These are phyloP conservation scores for Melipona quadrifasciata DNA, from an alignment of 1,140 invertebrate species.

Conservation along the genomic window DNA sequence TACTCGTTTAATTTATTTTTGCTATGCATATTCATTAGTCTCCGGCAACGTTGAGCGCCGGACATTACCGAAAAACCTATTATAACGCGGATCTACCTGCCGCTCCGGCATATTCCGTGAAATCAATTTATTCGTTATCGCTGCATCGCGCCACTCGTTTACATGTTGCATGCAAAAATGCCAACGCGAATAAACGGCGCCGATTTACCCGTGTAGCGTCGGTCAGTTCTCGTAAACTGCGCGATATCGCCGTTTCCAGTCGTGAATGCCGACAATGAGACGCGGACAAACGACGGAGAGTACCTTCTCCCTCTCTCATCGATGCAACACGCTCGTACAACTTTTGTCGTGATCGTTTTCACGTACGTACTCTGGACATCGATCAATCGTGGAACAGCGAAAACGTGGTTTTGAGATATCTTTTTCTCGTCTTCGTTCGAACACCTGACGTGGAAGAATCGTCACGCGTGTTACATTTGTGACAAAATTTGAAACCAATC, in stretches of 20 bases:
- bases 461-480: too few species aligned
- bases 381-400: background rate
- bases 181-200: background rate
- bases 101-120: background rate
- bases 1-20: conserved; percentile 37
- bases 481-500: too few species aligned
- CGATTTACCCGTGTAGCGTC: background rate
- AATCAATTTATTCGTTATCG: conserved; percentile 29
- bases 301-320: too few species aligned
- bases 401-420: background rate
- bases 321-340: background rate
- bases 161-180: conserved; percentile 27
- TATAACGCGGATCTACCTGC: background rate
- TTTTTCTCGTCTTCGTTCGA: too few species aligned
- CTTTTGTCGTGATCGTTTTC: background rate
- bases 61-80: conserved; percentile 10
- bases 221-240: background rate
- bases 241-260: background rate
- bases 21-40: conserved; percentile 22
- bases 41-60: too few species aligned
- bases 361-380: background rate
- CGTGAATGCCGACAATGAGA: background rate
- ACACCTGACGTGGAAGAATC: too few species aligned
- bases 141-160: background rate
- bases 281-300: too few species aligned